These are phyloP conservation scores for Drosophila mercatorum DNA, from an alignment of 2,888 invertebrate species.

Conservation along the genomic window DNA sequence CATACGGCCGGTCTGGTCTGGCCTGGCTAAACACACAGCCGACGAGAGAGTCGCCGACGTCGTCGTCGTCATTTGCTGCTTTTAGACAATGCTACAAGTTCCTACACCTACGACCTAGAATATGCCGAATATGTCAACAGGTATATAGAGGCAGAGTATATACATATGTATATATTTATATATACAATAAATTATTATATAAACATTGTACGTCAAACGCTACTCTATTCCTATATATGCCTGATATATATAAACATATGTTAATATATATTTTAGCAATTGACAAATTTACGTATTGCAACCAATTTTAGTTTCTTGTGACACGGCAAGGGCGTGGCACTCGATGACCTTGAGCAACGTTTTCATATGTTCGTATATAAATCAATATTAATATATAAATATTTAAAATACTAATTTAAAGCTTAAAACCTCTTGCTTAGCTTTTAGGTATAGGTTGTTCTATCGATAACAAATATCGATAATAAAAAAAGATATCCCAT, in stretches of 20 bases:
- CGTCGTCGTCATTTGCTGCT: slow-evolving; percentile 72
- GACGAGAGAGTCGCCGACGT: slow-evolving; percentile 32
- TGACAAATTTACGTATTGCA: slow-evolving; percentile 36
- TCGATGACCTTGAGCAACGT: slow-evolving; percentile 35
- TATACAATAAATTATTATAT: slow-evolving; percentile 29
- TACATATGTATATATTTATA: not conserved
- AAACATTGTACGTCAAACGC: slow-evolving; percentile 25
- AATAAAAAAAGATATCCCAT: too few relatives aligned
- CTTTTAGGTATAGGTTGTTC: not conserved
- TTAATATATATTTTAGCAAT: slow-evolving; percentile 33
- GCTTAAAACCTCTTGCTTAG: not conserved
- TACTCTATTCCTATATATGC: slow-evolving; percentile 34
- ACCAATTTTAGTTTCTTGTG: slow-evolving; percentile 25
- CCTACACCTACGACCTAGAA: slow-evolving; percentile 80
- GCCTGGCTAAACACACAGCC: slow-evolving; percentile 33
- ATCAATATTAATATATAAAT: slow-evolving; percentile 6
- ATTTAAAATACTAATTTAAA: not conserved
- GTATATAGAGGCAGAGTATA: slow-evolving; percentile 55
- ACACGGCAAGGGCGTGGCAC: slow-evolving; percentile 26
- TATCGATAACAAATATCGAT: too few relatives aligned
- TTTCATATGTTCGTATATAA: not conserved
- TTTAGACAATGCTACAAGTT: slow-evolving; percentile 76
- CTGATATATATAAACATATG: slow-evolving; percentile 8
- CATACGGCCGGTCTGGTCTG: slow-evolving; percentile 52
- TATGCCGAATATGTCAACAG: slow-evolving; percentile 80